Base-by-base conservation (phyloP, 2,888 invertebrate genomes). In the Trilocha varians region DNA sequence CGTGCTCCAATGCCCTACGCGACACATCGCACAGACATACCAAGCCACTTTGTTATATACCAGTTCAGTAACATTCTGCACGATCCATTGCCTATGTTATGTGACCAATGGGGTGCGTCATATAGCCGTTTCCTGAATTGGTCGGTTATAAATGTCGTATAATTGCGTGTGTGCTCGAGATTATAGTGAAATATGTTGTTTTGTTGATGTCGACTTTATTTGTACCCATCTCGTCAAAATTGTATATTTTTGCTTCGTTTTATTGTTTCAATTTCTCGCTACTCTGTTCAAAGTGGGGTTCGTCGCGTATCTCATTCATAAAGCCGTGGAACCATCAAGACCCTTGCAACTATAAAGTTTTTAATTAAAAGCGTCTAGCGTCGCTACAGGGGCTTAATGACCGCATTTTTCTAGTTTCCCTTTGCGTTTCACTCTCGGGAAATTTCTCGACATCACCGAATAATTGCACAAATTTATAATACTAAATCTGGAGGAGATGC, bases 391-490 rank as follows among this genome's bases (percentile, higher is more conserved):
- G 59, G 64, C 70, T 77, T 78, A 79, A 79, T 75, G 76, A 78
- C 65, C 70, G 61, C 75, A 78, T 79, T 82, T 82, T 79, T 80
- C 77, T 73, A 70, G 68, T 68, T 66, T 70, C 76, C 70, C 72
- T 70, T 65, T 54, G 62, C 63, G 58, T 59, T 59, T 57, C 57
- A 59, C 76, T 70, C 74, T 52, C 61, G 71, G 75, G 77, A 75
- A 80, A 78, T 78, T 68, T 78, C 69, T 65, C 60, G 62, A 62
- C 64, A 66, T 59, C 70, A 61, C 65, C 65, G 69, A 78, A 70
- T 79, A 78, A 80, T 79, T 73, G 73, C 67, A 60, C 58, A 65
- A 76, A 80, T 80, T 80, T 77, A 79, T 77, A 75, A 76, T 65
- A 62, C 65, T 56, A 66, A 71, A 75, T 77, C 67, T 65, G 62